Base-by-base conservation (phyloP, 2,888 invertebrate species). In the Chrysolina haemoptera region DNA sequence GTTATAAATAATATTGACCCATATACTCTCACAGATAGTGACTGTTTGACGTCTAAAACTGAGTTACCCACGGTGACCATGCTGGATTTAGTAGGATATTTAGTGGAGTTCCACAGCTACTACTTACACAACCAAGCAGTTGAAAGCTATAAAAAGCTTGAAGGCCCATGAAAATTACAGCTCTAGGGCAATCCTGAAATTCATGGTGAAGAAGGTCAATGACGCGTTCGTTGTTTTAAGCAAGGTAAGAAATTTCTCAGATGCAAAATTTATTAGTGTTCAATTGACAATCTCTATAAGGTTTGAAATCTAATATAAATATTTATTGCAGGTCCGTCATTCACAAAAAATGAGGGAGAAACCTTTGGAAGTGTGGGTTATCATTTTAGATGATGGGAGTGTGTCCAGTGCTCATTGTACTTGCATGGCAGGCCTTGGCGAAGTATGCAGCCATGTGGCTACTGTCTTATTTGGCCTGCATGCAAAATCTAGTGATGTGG, bases 391-490 rank as follows among this genome's bases (percentile, higher is more conserved):
- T 10, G 76, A 77, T 74, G 80, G 77, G 22, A 70, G 66, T 11
- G 66, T 78, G 22, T 22, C 50, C 35, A 70, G 43, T 62, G 76
- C 73, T 14, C 77, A 80, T 53, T 80, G 77, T 41, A 77, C 73
- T 18, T 78, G 80, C 67, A 71, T 77, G 68, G 79, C 80, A 40
- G 78, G 80, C 3, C 16, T 65, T 12, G 68, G 76, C 20, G 78
- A 75, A 74, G 78, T 76, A 11, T 78, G 77, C 63, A 77, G 74
- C 14, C 78, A 78, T 63, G 73, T 78, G 12, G 76, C 64, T 50
- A 16, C 50, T 50, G 50, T 50, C 1, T 16, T 50, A 50, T 50
- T 50, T 50, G 16, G 50, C 27, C 3, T 50, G n/a, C 50, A 50
- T 16, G 50, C 43, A 5, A 43, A 43, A 43, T 43, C 43, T 50